Base-by-base conservation (phyloP, 2,113 vertebrate genomes). In the Cisticola juncidis region DNA sequence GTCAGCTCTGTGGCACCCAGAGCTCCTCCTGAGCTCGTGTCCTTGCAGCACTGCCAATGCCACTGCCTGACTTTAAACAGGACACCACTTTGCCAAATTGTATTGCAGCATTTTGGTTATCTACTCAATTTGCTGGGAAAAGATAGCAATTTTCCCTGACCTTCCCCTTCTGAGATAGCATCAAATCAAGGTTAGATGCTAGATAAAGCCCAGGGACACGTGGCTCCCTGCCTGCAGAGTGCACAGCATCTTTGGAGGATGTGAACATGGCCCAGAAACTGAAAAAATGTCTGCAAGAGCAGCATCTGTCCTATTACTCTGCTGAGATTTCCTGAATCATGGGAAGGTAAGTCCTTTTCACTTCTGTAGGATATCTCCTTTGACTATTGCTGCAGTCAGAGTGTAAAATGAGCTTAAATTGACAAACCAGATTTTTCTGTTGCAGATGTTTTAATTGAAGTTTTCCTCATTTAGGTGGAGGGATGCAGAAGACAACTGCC, bases 171-270 rank as follows among this genome's bases (percentile, higher is more conserved):
- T 82, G 66, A 94, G 93, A 88, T 85, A 95, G 35, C 58, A 95
- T 88, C 93, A 90, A 91, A 95, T 10, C 84, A 96, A 96, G 87
- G 84, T 72, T 62, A 95, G 78, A 86, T 90, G 35, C 77, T 38
- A 80, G 94, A 94, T 86, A 96, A 95, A 69, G 57, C 44, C 70
- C 84, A 85, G 50, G 84, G 81, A 77, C 78, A 40, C 0, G 0
- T 0, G 1, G 14, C 18, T 80, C 73, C 19, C 62, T 69, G 73
- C 62, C 53, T 89, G 62, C 62, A 92, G 57, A 68, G 28, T 28
- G 36, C 35, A 86, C n/a, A 58, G 33, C 16, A 21, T 20, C 50
- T 81, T 62, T 74, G 56, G 31, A 47, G 24, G 17, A 25, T 13
- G 7, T 25, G 51, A 77, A 47, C 0, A 3, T 47, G 9, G 15